phyloP scores from a whole-genome alignment of 2,888 invertebrate species.

The Poecilus cupreus region DNA sequence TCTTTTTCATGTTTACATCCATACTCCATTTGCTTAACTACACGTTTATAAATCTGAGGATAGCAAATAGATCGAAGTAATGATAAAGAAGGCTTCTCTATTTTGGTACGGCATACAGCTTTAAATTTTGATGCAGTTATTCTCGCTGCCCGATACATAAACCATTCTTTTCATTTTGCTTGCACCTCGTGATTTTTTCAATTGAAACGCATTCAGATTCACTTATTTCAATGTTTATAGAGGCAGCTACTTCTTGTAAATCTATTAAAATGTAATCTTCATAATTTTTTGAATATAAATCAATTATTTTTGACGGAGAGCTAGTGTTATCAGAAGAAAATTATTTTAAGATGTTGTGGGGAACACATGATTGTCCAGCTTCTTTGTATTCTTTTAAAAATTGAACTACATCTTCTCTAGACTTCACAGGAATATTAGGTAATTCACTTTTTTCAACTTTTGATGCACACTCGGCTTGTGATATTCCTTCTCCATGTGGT shows the following conservation, averaged over 20 bases:
- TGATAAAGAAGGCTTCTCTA: conserved; percentile 8
- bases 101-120: background rate
- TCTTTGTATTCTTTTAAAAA: conserved; percentile 12
- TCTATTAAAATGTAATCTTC: background rate
- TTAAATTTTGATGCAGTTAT: conserved; percentile 10
- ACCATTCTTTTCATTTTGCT: background rate
- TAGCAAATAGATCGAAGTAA: background rate
- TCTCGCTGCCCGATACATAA: background rate
- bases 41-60: background rate
- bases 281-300: conserved; percentile 8
- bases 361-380: background rate
- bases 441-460: too few species aligned
- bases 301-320: background rate
- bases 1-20: background rate
- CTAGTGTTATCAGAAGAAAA: background rate
- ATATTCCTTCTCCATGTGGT: too few species aligned
- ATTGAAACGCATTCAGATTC: background rate
- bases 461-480: too few species aligned
- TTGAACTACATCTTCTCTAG: background rate
- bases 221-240: background rate
- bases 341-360: background rate
- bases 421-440: background rate
- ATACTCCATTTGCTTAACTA: background rate
- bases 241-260: background rate
- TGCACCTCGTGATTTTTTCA: background rate